Evolutionary conservation across 2,888 invertebrate species (phyloP).

Genomic region (Bugulina stolonifera): DNA sequence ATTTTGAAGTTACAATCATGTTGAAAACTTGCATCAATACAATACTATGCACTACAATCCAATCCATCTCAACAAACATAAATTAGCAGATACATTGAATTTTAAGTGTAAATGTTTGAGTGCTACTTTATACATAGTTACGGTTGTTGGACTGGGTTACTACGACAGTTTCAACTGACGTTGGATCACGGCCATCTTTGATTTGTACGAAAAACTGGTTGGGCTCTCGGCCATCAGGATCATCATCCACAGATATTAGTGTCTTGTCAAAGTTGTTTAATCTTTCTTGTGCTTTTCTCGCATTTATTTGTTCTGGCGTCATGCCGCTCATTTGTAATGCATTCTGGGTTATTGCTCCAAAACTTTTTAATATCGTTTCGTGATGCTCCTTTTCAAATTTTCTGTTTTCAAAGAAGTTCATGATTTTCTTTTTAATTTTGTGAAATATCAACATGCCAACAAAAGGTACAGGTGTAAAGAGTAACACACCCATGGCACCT

Average conservation of each 20-base stretch:
- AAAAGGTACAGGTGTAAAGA: slow-evolving; percentile 45
- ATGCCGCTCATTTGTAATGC: slow-evolving; percentile 22
- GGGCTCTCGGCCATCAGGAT: background rate
- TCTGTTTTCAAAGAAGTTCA: slow-evolving; percentile 36
- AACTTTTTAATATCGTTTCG: slow-evolving; percentile 18
- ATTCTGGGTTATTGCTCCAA: slow-evolving; percentile 13
- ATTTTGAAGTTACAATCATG: too few species aligned
- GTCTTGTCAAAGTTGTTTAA: slow-evolving; percentile 18
- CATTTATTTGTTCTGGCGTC: slow-evolving; percentile 10
- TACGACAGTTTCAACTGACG: background rate
- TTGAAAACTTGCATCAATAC: too few species aligned
- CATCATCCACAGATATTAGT: background rate
- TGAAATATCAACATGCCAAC: slow-evolving; percentile 38
- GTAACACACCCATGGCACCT: slow-evolving; percentile 48
- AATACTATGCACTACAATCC: too few species aligned
- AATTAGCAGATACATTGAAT: background rate
- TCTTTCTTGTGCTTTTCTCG: background rate
- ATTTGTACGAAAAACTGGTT: slow-evolving; percentile 9
- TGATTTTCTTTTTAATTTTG: slow-evolving; percentile 34
- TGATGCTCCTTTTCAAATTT: slow-evolving; percentile 29
- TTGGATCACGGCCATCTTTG: background rate
- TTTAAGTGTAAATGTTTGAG: background rate
- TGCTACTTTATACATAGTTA: background rate
- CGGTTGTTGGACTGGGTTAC: background rate
- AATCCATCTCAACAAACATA: too few species aligned